These are phyloP conservation scores for Tenthredo mesomela DNA, from an alignment of 2,888 invertebrate species.

Conservation along the genomic window DNA sequence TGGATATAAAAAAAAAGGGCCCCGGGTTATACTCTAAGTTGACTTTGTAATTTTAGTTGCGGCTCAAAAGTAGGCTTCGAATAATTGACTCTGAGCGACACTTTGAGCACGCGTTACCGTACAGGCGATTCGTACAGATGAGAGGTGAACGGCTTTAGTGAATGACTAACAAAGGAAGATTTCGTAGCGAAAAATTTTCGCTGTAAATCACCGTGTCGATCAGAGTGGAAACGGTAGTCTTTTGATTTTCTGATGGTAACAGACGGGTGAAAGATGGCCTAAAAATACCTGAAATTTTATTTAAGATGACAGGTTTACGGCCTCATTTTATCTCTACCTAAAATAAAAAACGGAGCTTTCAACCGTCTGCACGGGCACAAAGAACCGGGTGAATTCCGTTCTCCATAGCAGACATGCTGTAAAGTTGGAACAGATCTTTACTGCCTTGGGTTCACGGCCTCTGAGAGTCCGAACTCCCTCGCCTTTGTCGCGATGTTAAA, in stretches of 20 bases:
- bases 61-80: slow-evolving; percentile 11
- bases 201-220: not conserved
- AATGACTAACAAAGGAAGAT: slow-evolving; percentile 14
- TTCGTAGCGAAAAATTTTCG: not conserved
- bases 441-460: slow-evolving; percentile 29
- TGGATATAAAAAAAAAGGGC: not conserved
- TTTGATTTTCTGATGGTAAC: not conserved
- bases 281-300: not conserved
- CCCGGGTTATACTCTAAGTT: not conserved
- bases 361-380: not conserved
- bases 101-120: slow-evolving; percentile 9
- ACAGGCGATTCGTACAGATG: not conserved
- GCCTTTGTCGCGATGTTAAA: slow-evolving; percentile 27
- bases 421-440: slow-evolving; percentile 5
- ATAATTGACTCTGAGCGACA: slow-evolving; percentile 20
- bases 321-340: not conserved
- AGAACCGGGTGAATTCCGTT: not conserved
- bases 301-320: not conserved
- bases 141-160: slow-evolving; percentile 15
- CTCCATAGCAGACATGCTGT: not conserved
- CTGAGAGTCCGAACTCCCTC: not conserved
- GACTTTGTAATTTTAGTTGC: not conserved
- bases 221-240: not conserved
- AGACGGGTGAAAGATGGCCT: not conserved
- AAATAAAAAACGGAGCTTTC: not conserved